These are phyloP conservation scores for Agonopterix arenella DNA, from an alignment of 2,888 invertebrate genomes.

Conservation along the genomic window DNA sequence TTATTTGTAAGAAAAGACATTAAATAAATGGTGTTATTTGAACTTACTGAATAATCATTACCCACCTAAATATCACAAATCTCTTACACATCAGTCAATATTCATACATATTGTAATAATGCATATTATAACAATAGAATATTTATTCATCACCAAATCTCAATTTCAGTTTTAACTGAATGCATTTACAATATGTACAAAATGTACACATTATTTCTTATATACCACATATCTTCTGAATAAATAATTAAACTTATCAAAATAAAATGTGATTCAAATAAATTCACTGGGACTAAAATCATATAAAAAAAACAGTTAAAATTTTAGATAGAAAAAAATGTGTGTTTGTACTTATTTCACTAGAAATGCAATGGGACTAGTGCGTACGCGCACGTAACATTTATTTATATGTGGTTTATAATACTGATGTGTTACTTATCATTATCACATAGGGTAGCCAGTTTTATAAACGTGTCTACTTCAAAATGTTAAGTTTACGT, in stretches of 20 bases:
- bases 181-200: slow-evolving; percentile 28
- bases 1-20: neutral
- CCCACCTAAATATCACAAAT: slow-evolving; percentile 61
- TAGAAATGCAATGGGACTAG: slow-evolving; percentile 38
- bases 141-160: slow-evolving; percentile 1
- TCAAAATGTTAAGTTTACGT: neutral
- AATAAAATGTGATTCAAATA: slow-evolving; percentile 9
- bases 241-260: neutral
- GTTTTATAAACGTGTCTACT: neutral
- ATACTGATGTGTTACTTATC: slow-evolving; percentile 47
- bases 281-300: slow-evolving; percentile 1
- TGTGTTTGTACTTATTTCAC: slow-evolving; percentile 15
- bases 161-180: neutral
- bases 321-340: slow-evolving; percentile 6
- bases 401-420: slow-evolving; percentile 38
- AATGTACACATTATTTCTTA: slow-evolving; percentile 18
- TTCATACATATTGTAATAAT: slow-evolving; percentile 31
- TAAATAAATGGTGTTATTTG: neutral
- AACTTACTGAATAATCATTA: slow-evolving; percentile 2
- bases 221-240: slow-evolving; percentile 26
- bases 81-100: slow-evolving; percentile 57
- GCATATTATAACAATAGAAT: neutral
- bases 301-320: neutral
- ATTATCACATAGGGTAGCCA: slow-evolving; percentile 19
- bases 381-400: slow-evolving; percentile 17